Base-by-base conservation (phyloP, 2,797 vertebrate genomes). In the Poeciliopsis infans region DNA sequence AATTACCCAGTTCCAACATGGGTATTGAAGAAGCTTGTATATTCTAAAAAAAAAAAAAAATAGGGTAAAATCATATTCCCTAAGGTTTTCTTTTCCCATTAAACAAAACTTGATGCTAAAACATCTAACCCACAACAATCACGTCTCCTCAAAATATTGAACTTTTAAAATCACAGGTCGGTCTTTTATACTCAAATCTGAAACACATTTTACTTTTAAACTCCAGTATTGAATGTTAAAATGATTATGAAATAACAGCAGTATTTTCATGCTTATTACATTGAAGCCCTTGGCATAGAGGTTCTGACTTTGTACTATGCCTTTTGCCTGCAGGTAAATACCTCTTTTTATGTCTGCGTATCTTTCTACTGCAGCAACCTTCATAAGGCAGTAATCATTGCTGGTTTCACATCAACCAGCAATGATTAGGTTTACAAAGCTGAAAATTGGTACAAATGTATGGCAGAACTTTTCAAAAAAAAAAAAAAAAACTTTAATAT, bases 41-140 rank as follows among this genome's bases (percentile, higher is more conserved):
- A 5, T 31, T 59, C 5, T 28, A 20, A 11, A n/a, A 31, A 31
- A 31, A 31, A 39, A 20, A 36, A 11, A 25, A 20, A 25, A 12
- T 39, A 39, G 33, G 20, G 16, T 66, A 20, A 39, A 20, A 66
- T 66, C 23, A 36, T 66, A 36, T 18, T 10, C 20, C 16, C n/a
- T 11, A 11, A 36, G 7, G 7, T 20, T 6, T 66, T 66, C 47
- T 66, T 36, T 20, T 39, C 18, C 20, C 3, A 0, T 41, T 12
- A 12, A 41, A 4, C 10, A 12, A 25, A 12, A 5, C 25, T 25
- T 68, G 12, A 25, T 74, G 13, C 36, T 15, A 36, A 64, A 33
- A 43, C 49, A 16, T 72, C 69, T 23, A 45, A 80, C 70, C 70
- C 39, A 43, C 31, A 45, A 33, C 72, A 41, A 72, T 59, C 12